Conservation (phyloP, 2,113 vertebrate species). For the Tonatia bakeri region DNA sequence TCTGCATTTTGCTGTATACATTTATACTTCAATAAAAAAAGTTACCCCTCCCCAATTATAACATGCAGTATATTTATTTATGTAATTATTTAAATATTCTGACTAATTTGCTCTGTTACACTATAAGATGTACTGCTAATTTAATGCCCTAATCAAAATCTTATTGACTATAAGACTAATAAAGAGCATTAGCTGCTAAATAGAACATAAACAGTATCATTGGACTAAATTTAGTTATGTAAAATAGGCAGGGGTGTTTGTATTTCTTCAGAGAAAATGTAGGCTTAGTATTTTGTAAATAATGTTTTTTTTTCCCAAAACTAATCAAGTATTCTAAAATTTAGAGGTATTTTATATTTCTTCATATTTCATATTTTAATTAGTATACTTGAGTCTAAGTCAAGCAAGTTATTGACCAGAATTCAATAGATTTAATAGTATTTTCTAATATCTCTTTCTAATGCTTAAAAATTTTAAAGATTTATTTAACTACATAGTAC, state of each 20-base stretch:
- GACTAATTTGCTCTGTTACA: background rate
- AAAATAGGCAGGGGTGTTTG: background rate
- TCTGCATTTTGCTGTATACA: background rate
- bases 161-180: conserved; percentile 1
- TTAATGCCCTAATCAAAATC: conserved; percentile 18
- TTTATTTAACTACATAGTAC: background rate
- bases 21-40: conserved; percentile 16
- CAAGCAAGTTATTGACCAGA: background rate
- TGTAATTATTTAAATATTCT: conserved; percentile 19
- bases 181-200: background rate
- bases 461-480: background rate
- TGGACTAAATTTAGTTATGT: background rate
- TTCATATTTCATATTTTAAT: background rate
- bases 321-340: background rate
- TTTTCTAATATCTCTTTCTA: background rate
- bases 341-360: background rate
- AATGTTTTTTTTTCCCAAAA: background rate
- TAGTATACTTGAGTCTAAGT: background rate
- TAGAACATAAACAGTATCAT: background rate
- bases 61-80: background rate
- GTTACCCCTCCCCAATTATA: background rate
- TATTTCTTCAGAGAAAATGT: conserved; percentile 17
- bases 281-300: background rate
- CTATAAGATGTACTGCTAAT: background rate
- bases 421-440: background rate